Conservation (phyloP, 2,797 vertebrate genomes). For the Myripristis jacobus region DNA sequence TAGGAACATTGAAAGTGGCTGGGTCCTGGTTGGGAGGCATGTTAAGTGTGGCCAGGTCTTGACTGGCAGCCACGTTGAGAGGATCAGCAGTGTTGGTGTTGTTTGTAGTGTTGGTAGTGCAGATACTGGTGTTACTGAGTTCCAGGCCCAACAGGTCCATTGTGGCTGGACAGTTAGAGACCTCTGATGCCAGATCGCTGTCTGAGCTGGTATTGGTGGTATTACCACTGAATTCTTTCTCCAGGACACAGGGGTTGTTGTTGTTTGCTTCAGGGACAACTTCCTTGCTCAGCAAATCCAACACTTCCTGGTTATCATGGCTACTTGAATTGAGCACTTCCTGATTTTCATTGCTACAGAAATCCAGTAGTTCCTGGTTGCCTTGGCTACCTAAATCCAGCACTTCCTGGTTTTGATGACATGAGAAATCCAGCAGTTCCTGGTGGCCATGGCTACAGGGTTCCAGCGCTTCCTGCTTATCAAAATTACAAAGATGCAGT, state of each 20-base stretch:
- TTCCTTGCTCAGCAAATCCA: slow-evolving; percentile 44
- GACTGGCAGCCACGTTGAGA: slow-evolving; percentile 9
- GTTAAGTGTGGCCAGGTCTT: slow-evolving; percentile 13
- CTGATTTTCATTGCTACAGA: slow-evolving; percentile 47
- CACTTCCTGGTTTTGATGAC: slow-evolving; percentile 17
- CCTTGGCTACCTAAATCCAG: background rate
- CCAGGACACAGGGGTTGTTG: slow-evolving; percentile 49
- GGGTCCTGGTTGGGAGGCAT: slow-evolving; percentile 33
- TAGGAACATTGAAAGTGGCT: slow-evolving; percentile 13
- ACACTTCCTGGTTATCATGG: slow-evolving; percentile 64
- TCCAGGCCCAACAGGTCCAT: slow-evolving; percentile 55
- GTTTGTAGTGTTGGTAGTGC: slow-evolving; percentile 34
- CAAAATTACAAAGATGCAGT: background rate
- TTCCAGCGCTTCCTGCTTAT: slow-evolving; percentile 7
- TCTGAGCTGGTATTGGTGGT: slow-evolving; percentile 67
- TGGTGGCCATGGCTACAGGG: background rate
- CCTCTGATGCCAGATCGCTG: slow-evolving; percentile 56
- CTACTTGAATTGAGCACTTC: slow-evolving; percentile 41
- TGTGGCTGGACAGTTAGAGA: slow-evolving; percentile 2
- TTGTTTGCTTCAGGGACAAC: slow-evolving; percentile 65
- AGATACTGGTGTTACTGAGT: slow-evolving; percentile 34
- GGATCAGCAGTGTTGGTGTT: slow-evolving; percentile 30
- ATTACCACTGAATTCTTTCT: slow-evolving; percentile 34
- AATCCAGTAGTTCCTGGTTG: slow-evolving; percentile 24
- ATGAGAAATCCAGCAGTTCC: background rate